Evolutionary conservation across 1,140 invertebrate species (phyloP).

Genomic region (Centruroides vittatus): DNA sequence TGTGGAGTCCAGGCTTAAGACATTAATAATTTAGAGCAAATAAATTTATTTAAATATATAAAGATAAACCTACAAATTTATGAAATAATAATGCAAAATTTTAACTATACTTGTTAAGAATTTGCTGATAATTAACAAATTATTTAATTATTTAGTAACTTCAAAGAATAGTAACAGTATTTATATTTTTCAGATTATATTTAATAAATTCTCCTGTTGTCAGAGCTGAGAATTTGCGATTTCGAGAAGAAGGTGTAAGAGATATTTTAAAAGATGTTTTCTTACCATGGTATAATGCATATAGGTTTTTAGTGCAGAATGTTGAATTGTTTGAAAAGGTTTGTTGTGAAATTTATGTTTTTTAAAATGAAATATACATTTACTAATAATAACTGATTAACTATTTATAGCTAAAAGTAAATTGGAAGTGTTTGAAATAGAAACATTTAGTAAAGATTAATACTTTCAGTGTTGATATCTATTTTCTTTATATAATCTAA

Average conservation of each 20-base stretch:
- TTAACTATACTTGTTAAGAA: too few relatives aligned
- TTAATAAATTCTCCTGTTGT: constrained; percentile 98
- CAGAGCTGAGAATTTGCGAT: constrained; percentile 85
- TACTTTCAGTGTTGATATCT: neutral
- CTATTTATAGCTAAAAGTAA: too few relatives aligned
- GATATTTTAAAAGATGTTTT: constrained; percentile 97
- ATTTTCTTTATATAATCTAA: neutral
- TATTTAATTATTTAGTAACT: too few relatives aligned
- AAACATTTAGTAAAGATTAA: neutral
- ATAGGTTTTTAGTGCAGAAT: constrained; percentile 88
- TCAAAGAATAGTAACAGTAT: too few relatives aligned
- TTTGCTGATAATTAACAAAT: too few relatives aligned
- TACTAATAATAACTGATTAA: too few relatives aligned
- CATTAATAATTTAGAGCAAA: too few relatives aligned
- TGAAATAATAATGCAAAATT: too few relatives aligned
- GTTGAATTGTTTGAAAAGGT: constrained; percentile 64
- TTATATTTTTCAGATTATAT: constrained; percentile 50
- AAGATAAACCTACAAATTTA: too few relatives aligned
- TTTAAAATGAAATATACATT: neutral
- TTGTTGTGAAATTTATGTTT: constrained; percentile 20
- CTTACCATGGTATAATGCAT: constrained; percentile 98
- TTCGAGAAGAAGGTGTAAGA: constrained; percentile 93
- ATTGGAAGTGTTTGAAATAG: neutral
- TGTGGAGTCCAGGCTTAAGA: too few relatives aligned
- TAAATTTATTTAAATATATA: too few relatives aligned